phyloP scores from a whole-genome alignment of 2,888 invertebrate genomes.

The Diadegma fenestrale region DNA sequence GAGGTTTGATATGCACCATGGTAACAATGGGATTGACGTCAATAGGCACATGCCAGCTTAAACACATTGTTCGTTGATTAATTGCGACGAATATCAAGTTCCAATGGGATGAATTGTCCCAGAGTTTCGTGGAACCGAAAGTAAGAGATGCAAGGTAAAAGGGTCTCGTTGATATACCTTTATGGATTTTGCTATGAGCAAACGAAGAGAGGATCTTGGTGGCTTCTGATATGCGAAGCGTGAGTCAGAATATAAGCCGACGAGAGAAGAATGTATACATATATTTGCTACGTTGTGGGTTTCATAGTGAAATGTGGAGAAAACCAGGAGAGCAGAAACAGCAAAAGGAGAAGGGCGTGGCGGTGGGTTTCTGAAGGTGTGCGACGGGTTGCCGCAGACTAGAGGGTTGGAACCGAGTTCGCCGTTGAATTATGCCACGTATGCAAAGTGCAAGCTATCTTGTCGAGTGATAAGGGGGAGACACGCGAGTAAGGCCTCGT shows the following conservation, averaged over 20 bases:
- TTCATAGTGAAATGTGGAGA: constrained; percentile 45
- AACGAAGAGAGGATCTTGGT: constrained; percentile 26
- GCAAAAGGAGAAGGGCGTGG: constrained; percentile 62
- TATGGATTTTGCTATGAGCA: constrained; percentile 24
- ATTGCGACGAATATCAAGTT: constrained; percentile 10
- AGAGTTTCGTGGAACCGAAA: not conserved
- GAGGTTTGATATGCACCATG: not conserved
- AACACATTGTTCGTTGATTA: not conserved
- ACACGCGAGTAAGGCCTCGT: constrained; percentile 82
- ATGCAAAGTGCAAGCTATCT: constrained; percentile 84
- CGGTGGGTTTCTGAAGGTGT: constrained; percentile 45
- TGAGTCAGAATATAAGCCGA: constrained; percentile 50
- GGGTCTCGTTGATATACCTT: constrained; percentile 1
- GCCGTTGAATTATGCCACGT: constrained; percentile 83
- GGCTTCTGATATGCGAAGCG: constrained; percentile 39
- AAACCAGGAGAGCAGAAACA: constrained; percentile 52
- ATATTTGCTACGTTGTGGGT: constrained; percentile 15
- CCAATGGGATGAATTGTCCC: not conserved
- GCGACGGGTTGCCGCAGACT: constrained; percentile 47
- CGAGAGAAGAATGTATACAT: constrained; percentile 31
- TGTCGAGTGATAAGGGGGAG: constrained; percentile 82
- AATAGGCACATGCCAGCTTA: not conserved
- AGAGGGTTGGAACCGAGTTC: constrained; percentile 69
- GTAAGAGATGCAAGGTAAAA: constrained; percentile 9
- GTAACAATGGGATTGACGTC: not conserved